phyloP scores from a whole-genome alignment of 2,113 vertebrate genomes.

The Gnathonemus longibarbis region DNA sequence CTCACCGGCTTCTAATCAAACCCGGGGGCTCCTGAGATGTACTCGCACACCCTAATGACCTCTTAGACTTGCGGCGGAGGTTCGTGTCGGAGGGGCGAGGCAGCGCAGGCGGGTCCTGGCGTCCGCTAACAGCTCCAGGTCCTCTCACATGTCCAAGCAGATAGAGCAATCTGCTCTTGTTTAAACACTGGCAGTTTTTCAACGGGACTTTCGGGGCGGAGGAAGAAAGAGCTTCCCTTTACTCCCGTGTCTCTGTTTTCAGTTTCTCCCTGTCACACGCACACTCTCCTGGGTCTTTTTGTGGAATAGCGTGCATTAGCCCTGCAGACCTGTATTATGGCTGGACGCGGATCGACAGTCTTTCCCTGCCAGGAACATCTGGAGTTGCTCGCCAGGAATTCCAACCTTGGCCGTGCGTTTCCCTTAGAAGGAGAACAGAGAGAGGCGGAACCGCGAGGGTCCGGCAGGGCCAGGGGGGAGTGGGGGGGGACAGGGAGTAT shows the following conservation, averaged over 20 bases:
- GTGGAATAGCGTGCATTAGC: constrained; percentile 35
- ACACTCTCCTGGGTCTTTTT: constrained; percentile 9
- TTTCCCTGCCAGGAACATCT: constrained; percentile 67
- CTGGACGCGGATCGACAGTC: constrained; percentile 60
- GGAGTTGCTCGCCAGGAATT: constrained; percentile 81
- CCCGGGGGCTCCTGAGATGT: background rate
- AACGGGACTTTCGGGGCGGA: constrained; percentile 29
- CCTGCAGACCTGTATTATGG: constrained; percentile 36
- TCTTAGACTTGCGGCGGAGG: background rate
- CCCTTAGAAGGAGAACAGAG: constrained; percentile 80
- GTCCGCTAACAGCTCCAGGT: background rate
- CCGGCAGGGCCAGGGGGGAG: constrained; percentile 15
- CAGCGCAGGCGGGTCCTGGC: background rate
- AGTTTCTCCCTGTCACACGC: background rate
- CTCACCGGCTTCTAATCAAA: background rate
- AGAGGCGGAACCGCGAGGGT: constrained; percentile 49
- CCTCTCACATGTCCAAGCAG: constrained; percentile 4
- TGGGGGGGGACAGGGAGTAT: background rate
- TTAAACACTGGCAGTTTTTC: constrained; percentile 37
- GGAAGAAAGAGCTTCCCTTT: constrained; percentile 17
- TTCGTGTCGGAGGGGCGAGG: background rate
- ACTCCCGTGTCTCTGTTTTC: background rate
- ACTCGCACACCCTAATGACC: background rate
- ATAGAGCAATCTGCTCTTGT: constrained; percentile 13
- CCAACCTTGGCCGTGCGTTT: constrained; percentile 80